Evolutionary conservation across 2,888 invertebrate genomes (phyloP), one percentile per base, ranked within the genome.

Genomic region (Trypoxylon attenuatum): DNA sequence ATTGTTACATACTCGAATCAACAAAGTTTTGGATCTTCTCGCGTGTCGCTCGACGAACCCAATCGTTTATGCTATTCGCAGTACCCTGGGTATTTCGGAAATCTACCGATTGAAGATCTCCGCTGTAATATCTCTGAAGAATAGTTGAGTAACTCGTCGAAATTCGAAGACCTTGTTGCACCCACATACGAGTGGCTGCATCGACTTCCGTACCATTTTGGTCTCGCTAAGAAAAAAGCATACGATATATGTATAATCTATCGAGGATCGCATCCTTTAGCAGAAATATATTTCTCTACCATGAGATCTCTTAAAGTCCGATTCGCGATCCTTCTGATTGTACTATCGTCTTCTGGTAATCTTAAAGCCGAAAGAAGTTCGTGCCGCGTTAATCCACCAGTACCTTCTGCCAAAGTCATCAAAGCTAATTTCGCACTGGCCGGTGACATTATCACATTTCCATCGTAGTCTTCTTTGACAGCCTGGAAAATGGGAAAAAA

Each of bases 381-480:
- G 5, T 85, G 81, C 2, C 90, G 90, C 8, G 91, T 91, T 0
- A 76, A 71, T 2, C 91, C 92, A 6, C 78, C 80, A 0, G 92
- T 89, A 16, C 91, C 92, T 85, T 92, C 92, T 42, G 91, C 81
- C 38, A 93, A 74, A 89, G 92, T 89, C 4, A 90, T 90, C 46
- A 93, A 80, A 0, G 90, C 89, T 0, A 90, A 88, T 82, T 92
- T 93, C 21, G 92, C 88, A 79, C 92, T 92, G 57, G 90, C 89
- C 13, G 93, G 92, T n/a, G 93, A 92, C 1, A 92, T 82, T 79
- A 93, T 88, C 25, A 92, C 88, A 80, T 93, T 93, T 19, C 90
- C 90, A 5, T 74, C 62, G 23, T 57, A 43, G 19, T 78, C 58
- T 19, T 79, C 65, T 42, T 52, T 73, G 39, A 80, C 53, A 13